Evolutionary conservation across 1,140 invertebrate genomes (phyloP), one percentile per base, ranked within the genome.

Genomic region (Planococcus citri): DNA sequence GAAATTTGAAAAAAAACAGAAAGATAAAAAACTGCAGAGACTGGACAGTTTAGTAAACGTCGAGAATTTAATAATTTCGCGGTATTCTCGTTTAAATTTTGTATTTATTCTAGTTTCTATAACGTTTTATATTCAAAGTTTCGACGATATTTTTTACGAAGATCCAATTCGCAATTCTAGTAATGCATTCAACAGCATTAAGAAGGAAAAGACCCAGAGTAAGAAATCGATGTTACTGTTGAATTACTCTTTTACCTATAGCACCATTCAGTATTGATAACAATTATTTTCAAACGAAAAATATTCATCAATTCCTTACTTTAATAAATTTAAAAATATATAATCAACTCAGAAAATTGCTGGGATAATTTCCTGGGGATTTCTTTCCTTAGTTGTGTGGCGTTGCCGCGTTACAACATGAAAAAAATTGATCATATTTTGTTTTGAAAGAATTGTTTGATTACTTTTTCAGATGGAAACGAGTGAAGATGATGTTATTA

Each of bases 161-260:
- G 12, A 33, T n/a, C 17, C 17, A 9, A 51, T 51, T 6, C 33
- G 33, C 14, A 14, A 37, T n/a, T n/a, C n/a, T n/a, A 51, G 17
- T 9, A 51, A 25, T 70, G 25, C 20, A 17, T 27, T 21, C 38
- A 51, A 8, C 22, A 41, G 8, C 41, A 51, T 24, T 27, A 3
- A n/a, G 33, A 41, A 69, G 37, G 22, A 69, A 64, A 25, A 64
- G 17, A 27, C 60, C 60, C 22, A 64, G 24, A 25, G 60, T 64
- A 64, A 64, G 60, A 4, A 4, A 3, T 1, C 9, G 20, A 64
- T 64, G n/a, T 64, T 6, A 12, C 9, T 64, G 60, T 64, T 64
- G 10, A 64, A 64, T 17, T n/a, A 58, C 17, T 58, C 51, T 8
- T 58, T 58, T 58, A 8, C 17, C 17, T 64, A 27, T 17, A 14